phyloP scores from a whole-genome alignment of 2,113 vertebrate species.

The Myotis davidii region DNA sequence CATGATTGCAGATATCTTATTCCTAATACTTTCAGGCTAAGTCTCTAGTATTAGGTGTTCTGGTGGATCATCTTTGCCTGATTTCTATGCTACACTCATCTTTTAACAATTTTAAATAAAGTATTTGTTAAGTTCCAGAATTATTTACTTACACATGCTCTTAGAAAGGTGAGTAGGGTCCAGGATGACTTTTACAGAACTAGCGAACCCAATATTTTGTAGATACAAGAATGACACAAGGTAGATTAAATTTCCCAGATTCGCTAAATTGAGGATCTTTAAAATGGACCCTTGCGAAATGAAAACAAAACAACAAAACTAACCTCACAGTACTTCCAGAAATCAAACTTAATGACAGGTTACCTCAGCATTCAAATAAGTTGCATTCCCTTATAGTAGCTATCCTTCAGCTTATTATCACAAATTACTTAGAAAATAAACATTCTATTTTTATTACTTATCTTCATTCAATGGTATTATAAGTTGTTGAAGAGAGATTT shows the following conservation, averaged over 20 bases:
- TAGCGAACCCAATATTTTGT: background rate
- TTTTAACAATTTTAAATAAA: conserved; percentile 46
- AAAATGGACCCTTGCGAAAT: background rate
- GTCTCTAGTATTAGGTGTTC: background rate
- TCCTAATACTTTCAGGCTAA: background rate
- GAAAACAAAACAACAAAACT: background rate
- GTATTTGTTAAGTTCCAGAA: background rate
- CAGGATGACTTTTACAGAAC: background rate
- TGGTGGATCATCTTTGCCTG: background rate
- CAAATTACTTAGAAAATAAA: background rate
- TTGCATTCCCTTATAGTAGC: background rate
- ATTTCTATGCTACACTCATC: background rate
- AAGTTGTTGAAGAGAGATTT: background rate
- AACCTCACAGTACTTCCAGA: background rate
- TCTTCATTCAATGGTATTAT: background rate
- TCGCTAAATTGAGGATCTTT: background rate
- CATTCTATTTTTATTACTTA: background rate
- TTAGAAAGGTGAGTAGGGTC: background rate
- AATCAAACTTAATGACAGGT: background rate
- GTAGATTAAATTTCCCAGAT: background rate
- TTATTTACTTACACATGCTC: background rate
- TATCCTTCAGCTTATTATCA: background rate
- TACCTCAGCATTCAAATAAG: background rate
- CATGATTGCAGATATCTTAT: background rate
- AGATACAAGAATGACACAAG: background rate